Conservation (phyloP, 2,113 vertebrate species). For the Trematocara stigmaticum region DNA sequence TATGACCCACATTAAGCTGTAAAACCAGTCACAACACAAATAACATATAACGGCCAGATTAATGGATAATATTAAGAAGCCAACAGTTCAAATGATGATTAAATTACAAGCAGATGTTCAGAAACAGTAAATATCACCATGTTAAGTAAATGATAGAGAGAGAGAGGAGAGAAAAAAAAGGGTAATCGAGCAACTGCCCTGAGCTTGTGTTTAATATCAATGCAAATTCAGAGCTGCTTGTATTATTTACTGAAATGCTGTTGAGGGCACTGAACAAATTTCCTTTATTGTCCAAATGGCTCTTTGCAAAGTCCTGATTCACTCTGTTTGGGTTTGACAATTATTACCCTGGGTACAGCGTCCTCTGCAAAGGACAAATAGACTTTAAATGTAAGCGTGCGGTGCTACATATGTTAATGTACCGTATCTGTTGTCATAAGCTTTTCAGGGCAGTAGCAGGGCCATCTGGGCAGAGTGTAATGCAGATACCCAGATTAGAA, state of each 20-base stretch:
- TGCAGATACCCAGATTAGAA: conserved; percentile 1
- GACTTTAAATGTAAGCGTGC: neutral
- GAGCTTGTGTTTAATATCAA: conserved; percentile 16
- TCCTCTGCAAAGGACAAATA: conserved; percentile 26
- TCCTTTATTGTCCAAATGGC: conserved; percentile 31
- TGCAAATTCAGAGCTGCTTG: conserved; percentile 23
- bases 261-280: conserved; percentile 28
- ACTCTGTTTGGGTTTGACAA: neutral
- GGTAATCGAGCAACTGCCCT: conserved; percentile 5
- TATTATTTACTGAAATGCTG: conserved; percentile 43
- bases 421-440: neutral
- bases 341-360: conserved; percentile 6
- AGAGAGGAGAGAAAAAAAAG: neutral
- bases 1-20: neutral
- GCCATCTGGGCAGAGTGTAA: conserved; percentile 33
- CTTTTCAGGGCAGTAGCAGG: neutral
- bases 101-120: conserved; percentile 1
- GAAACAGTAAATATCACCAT: neutral
- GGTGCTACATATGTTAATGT: conserved; percentile 18
- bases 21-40: neutral
- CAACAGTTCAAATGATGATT: conserved; percentile 32
- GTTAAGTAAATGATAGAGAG: neutral
- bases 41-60: neutral
- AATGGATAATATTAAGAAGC: neutral
- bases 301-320: conserved; percentile 7